These are phyloP conservation scores for Alcedo quadribrachys DNA, from an alignment of 2,797 vertebrate species.

Conservation along the genomic window DNA sequence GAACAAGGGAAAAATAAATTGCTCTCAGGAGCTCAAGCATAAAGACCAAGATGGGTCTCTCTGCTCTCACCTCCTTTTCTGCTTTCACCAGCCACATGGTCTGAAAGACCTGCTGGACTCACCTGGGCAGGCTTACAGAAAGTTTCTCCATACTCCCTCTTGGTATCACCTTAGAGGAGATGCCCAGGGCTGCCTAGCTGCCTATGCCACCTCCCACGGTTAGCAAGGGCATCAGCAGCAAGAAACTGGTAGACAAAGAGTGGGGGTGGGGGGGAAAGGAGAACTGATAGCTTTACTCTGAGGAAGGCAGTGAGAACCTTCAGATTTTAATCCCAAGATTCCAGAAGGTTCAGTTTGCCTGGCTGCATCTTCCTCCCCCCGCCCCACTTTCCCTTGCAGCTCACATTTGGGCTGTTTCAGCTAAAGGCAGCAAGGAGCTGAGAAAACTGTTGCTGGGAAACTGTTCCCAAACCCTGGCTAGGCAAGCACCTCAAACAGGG, in stretches of 20 bases:
- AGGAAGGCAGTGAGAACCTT: not conserved
- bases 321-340: not conserved
- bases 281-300: not conserved
- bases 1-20: not conserved
- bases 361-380: not conserved
- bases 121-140: not conserved
- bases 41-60: not conserved
- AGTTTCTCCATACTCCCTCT: not conserved
- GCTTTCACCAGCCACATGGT: not conserved
- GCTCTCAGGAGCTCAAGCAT: not conserved
- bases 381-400: not conserved
- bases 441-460: conserved; percentile 61
- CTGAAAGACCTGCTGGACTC: not conserved
- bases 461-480: not conserved
- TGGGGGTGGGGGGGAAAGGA: too few species aligned
- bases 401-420: not conserved
- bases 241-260: not conserved
- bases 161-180: not conserved
- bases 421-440: conserved; percentile 19
- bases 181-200: not conserved
- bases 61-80: not conserved
- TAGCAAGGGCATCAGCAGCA: fast-evolving
- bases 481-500: not conserved
- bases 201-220: fast-evolving
- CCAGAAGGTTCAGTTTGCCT: not conserved